Conservation (phyloP, 2,797 vertebrate species). For the Hemitrygon akajei region DNA sequence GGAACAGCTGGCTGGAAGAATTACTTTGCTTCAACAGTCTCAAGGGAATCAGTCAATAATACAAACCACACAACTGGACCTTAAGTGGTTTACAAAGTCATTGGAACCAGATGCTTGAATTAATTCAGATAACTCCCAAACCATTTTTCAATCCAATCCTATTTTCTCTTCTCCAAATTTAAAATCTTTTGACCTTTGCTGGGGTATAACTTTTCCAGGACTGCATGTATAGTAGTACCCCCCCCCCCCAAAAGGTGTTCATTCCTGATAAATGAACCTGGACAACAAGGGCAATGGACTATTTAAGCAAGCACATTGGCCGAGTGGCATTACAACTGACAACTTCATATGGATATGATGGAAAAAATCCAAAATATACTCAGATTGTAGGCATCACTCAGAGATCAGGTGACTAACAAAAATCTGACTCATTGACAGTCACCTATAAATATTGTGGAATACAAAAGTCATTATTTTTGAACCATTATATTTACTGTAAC, state of each 20-base stretch:
- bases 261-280: not conserved
- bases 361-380: not conserved
- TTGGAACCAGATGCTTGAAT: constrained; percentile 3
- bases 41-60: constrained; percentile 19
- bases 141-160: constrained; percentile 1
- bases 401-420: not conserved
- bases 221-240: not conserved
- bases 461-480: not conserved
- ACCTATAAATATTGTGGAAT: not conserved
- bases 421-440: not conserved
- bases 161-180: not conserved
- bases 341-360: not conserved
- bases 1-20: constrained; percentile 23
- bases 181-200: not conserved
- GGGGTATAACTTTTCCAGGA: not conserved
- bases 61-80: constrained; percentile 30
- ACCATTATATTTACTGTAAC: not conserved
- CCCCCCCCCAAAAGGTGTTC: not conserved
- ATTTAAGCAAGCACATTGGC: not conserved
- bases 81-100: constrained; percentile 7
- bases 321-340: not conserved
- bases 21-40: constrained; percentile 14
- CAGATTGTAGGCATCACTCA: not conserved
- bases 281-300: not conserved
- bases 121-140: not conserved